Base-by-base conservation (phyloP, 2,888 invertebrate genomes). In the Homarus gammarus region DNA sequence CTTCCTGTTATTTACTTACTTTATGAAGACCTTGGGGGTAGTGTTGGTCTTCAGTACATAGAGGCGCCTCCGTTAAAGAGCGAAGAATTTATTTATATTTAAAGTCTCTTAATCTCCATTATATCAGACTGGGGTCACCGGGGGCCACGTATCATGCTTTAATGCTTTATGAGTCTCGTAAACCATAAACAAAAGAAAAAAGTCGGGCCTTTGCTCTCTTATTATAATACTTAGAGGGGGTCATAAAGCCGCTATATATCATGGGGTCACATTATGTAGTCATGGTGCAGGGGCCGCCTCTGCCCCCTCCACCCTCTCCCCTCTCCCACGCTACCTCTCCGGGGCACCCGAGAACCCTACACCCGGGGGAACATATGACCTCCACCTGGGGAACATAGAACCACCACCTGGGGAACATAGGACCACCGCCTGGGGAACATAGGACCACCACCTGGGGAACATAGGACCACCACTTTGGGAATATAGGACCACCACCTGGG, bases 81-180 rank as follows among this genome's bases (percentile, higher is more conserved):
- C 10, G 70, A 31, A 31, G 77, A 38, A 78, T 78, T 78, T 78
- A 78, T 51, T 78, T 51, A 36, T 51, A 49, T 78, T 51, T 51
- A 78, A 78, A 51, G 49, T 51, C 78, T 51, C 40, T 78, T 78
- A 31, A 51, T 78, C 51, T 51, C 78, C 51, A 78, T 51, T 78
- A 78, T 36, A 44, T n/a, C 15, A 36, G 33, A 18, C 8, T 56
- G 0, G 12, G 12, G 56, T 18, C 18, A 18, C 1, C 56, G 56
- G 33, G 51, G 33, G 18, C 33, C 22, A 31, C 33, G 78, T 56
- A 51, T 18, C 40, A 2, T n/a, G 75, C 27, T 49, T 2, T 49
- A 56, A 36, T 78, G 78, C 51, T 78, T 78, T 78, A 78, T 78
- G 51, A 51, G 8, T n/a, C 51, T 78, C 78, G 51, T 78, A 49